Evolutionary conservation across 2,888 invertebrate genomes (phyloP), one percentile per base, ranked within the genome.

Genomic region (Gibbula magus): DNA sequence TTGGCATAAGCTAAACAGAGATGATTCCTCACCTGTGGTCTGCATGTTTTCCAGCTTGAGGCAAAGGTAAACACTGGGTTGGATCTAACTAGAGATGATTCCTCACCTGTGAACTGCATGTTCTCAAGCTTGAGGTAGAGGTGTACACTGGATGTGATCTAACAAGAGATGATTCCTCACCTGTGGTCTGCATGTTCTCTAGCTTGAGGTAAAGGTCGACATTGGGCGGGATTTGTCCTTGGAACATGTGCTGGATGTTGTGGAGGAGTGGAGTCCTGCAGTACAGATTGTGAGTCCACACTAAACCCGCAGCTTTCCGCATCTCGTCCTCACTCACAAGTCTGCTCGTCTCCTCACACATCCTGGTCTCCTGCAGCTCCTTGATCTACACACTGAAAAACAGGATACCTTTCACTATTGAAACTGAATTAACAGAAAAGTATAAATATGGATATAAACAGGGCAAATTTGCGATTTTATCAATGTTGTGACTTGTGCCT

Each of bases 41-140:
- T 35, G 35, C 85, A 88, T 89, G 73, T 86, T 89, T 81, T 90
- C 90, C 77, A 90, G 81, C 79, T 90, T 90, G n/a, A 90, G 79
- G 77, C 86, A 86, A 7, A 90, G 82, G 29, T 87, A 85, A 7
- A 87, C 56, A 51, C 81, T 81, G 16, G 79, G 79, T 2, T 85
- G 84, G 16, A 53, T 13, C 29, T 86, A n/a, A n/a, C n/a, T n/a
- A n/a, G n/a, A n/a, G n/a, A n/a, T n/a, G n/a, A n/a, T n/a, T n/a
- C n/a, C n/a, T n/a, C n/a, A n/a, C n/a, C n/a, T n/a, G n/a, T n/a
- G n/a, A n/a, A n/a, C n/a, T n/a, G n/a, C n/a, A n/a, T n/a, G n/a
- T n/a, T n/a, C n/a, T n/a, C n/a, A n/a, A n/a, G n/a, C n/a, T n/a
- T n/a, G n/a, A n/a, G n/a, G n/a, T n/a, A n/a, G n/a, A n/a, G n/a